These are phyloP conservation scores for Macrotrachela quadricornifera DNA, from an alignment of 1,140 invertebrate species.

Conservation along the genomic window DNA sequence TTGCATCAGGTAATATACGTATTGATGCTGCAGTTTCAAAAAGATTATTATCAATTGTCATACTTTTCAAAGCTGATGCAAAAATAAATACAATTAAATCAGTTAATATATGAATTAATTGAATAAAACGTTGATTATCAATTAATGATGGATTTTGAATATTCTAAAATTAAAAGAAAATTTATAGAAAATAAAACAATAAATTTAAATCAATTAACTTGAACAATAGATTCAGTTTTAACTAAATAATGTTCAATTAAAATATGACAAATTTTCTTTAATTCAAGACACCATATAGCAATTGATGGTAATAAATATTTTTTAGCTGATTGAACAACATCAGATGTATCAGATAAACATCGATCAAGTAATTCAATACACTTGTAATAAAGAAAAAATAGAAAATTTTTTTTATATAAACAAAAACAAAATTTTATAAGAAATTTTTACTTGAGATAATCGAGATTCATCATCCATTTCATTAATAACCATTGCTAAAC, in stretches of 20 bases:
- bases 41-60: too few species aligned
- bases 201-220: neutral
- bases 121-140: neutral
- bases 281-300: neutral
- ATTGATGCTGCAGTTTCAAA: too few species aligned
- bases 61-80: too few species aligned
- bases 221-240: neutral
- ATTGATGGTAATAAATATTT: neutral
- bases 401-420: too few species aligned
- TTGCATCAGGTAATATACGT: too few species aligned
- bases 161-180: neutral
- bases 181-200: neutral
- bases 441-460: slow-evolving; percentile 30
- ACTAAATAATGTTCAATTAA: slow-evolving; percentile 1
- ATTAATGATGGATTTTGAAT: neutral
- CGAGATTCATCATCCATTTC: slow-evolving; percentile 46
- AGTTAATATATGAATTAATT: slow-evolving; percentile 1
- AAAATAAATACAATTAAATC: slow-evolving; percentile 28
- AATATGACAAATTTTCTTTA: slow-evolving; percentile 1
- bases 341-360: slow-evolving; percentile 1
- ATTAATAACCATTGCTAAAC: slow-evolving; percentile 41
- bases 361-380: slow-evolving; percentile 6
- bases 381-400: neutral
- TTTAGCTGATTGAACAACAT: neutral
- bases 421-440: too few species aligned